These are phyloP conservation scores for Oncorhynchus keta DNA, from an alignment of 2,113 vertebrate species.

Conservation along the genomic window DNA sequence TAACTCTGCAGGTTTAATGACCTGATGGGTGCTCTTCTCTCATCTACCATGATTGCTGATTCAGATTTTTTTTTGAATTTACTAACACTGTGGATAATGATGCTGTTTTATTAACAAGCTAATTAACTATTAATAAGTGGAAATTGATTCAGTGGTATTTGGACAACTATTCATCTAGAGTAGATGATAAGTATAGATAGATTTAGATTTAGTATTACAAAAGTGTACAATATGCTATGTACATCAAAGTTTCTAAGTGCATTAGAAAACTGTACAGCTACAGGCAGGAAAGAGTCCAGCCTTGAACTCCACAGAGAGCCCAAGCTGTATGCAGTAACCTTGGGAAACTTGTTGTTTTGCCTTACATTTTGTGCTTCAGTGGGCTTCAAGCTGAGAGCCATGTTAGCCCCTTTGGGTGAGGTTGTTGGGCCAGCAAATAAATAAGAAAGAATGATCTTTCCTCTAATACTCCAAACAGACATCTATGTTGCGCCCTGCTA, in stretches of 20 bases:
- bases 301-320: constrained; percentile 21
- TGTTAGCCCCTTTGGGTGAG: constrained; percentile 33
- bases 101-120: neutral
- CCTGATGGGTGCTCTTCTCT: neutral
- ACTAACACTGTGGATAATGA: neutral
- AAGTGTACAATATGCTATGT: too few species aligned
- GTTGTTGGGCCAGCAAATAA: constrained; percentile 41
- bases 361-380: constrained; percentile 44
- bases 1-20: too few species aligned
- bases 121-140: neutral
- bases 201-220: too few species aligned
- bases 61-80: neutral
- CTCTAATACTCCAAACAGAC: constrained; percentile 53
- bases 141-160: neutral
- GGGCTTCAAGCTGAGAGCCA: constrained; percentile 34
- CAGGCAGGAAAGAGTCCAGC: neutral
- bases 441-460: constrained; percentile 58
- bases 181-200: too few species aligned
- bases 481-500: constrained; percentile 58
- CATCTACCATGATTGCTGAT: neutral
- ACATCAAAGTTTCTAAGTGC: too few species aligned
- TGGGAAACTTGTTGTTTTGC: constrained; percentile 27
- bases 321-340: constrained; percentile 20
- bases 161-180: too few species aligned
- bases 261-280: too few species aligned